Evolutionary conservation across 2,888 invertebrate genomes (phyloP).

Genomic region (Creontiades dilutus): DNA sequence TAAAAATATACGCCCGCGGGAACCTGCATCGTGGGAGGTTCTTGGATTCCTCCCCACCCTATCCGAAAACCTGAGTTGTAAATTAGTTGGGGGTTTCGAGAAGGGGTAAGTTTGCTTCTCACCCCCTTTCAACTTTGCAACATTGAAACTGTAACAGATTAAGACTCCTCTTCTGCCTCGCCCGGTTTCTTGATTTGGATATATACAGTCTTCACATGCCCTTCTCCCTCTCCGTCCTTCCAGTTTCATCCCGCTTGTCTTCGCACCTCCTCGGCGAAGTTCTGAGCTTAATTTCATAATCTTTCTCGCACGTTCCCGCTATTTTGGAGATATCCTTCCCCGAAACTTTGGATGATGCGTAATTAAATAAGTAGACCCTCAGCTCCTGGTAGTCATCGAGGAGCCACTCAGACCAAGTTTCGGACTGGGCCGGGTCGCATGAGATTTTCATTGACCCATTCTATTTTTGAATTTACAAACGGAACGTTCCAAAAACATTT

Average conservation of each 20-base stretch:
- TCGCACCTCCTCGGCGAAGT: neutral
- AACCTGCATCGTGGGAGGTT: neutral
- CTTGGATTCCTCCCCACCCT: too few species aligned
- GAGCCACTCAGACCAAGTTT: too few species aligned
- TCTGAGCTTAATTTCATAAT: constrained; percentile 27
- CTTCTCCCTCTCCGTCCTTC: neutral
- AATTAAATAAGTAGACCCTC: neutral
- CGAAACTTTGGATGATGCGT: neutral
- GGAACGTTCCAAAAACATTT: too few species aligned
- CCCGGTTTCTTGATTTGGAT: constrained; percentile 9
- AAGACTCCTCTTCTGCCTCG: neutral
- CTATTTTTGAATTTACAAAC: too few species aligned
- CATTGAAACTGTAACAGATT: constrained; percentile 52
- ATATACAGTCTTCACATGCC: constrained; percentile 41
- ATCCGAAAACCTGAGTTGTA: constrained; percentile 19
- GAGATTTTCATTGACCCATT: too few species aligned
- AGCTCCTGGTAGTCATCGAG: too few species aligned
- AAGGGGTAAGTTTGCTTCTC: constrained; percentile 1
- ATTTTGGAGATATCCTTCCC: neutral
- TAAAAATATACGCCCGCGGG: constrained; percentile 41
- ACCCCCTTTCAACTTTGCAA: neutral
- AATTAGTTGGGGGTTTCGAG: constrained; percentile 9
- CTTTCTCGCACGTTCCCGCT: neutral
- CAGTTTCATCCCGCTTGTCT: neutral
- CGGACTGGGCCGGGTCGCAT: too few species aligned